phyloP scores from a whole-genome alignment of 2,888 invertebrate species.

The Antheraea yamamai region DNA sequence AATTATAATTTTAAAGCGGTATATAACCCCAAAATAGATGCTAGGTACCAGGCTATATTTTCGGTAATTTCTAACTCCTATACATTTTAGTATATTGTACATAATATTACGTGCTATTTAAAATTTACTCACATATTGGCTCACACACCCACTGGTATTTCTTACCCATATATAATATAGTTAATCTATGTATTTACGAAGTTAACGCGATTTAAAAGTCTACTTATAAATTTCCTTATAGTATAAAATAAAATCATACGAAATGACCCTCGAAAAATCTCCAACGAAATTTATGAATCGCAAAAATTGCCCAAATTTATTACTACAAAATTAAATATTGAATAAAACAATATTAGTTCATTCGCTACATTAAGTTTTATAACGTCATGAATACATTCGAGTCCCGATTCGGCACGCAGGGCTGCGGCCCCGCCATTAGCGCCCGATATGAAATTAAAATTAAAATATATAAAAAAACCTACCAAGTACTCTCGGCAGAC shows the following conservation, averaged over 20 bases:
- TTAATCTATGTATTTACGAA: neutral
- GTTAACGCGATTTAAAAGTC: neutral
- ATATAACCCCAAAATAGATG: neutral
- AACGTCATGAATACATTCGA: constrained; percentile 77
- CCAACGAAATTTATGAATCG: constrained; percentile 73
- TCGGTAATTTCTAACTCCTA: neutral
- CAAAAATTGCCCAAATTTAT: constrained; percentile 68
- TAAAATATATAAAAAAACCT: constrained; percentile 81
- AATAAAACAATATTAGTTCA: constrained; percentile 82
- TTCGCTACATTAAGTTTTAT: constrained; percentile 81
- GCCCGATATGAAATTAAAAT: constrained; percentile 82
- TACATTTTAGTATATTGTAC: neutral
- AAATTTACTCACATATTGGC: neutral
- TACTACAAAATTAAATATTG: constrained; percentile 78
- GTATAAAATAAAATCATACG: neutral
- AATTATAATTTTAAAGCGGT: neutral
- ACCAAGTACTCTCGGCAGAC: constrained; percentile 76
- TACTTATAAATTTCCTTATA: neutral
- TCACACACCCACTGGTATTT: neutral
- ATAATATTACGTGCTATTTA: neutral
- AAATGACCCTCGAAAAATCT: constrained; percentile 34
- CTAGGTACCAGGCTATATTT: neutral
- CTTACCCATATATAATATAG: neutral
- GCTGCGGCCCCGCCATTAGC: constrained; percentile 77
- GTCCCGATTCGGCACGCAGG: constrained; percentile 78